These are phyloP conservation scores for Vidua chalybeata DNA, from an alignment of 2,113 vertebrate species.

Conservation along the genomic window DNA sequence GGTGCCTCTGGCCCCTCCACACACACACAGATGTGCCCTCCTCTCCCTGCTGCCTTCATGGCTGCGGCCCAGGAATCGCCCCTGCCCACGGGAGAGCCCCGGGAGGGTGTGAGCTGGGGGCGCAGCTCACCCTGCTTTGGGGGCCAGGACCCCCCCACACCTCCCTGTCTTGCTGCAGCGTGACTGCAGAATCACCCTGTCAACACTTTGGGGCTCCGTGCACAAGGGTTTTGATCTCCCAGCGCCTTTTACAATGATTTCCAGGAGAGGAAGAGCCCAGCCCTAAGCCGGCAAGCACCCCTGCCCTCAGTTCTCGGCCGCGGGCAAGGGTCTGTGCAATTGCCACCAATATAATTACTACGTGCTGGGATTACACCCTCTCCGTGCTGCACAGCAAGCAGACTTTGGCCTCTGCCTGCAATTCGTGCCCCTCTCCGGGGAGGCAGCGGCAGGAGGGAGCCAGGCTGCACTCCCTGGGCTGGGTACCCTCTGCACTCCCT, in stretches of 20 bases:
- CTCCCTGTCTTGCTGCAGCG: not conserved
- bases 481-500: fast-evolving
- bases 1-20: not conserved
- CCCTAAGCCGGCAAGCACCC: not conserved
- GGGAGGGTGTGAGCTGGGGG: not conserved
- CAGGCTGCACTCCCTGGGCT: fast-evolving
- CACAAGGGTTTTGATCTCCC: not conserved
- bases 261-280: not conserved
- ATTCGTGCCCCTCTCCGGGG: not conserved
- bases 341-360: conserved; percentile 27
- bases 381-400: fast-evolving
- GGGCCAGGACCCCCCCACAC: fast-evolving
- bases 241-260: not conserved
- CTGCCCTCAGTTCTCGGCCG: fast-evolving
- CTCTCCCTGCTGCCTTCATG: not conserved
- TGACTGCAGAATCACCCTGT: not conserved
- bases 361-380: not conserved
- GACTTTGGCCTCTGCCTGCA: conserved; percentile 33
- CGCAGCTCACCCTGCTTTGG: not conserved
- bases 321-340: conserved; percentile 49
- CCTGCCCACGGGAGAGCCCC: not conserved
- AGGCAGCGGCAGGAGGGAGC: not conserved
- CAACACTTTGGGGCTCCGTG: not conserved
- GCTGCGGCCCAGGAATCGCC: not conserved
- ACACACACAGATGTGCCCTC: not conserved